Conservation (phyloP, 2,797 vertebrate species). For the Anguilla megastoma region DNA sequence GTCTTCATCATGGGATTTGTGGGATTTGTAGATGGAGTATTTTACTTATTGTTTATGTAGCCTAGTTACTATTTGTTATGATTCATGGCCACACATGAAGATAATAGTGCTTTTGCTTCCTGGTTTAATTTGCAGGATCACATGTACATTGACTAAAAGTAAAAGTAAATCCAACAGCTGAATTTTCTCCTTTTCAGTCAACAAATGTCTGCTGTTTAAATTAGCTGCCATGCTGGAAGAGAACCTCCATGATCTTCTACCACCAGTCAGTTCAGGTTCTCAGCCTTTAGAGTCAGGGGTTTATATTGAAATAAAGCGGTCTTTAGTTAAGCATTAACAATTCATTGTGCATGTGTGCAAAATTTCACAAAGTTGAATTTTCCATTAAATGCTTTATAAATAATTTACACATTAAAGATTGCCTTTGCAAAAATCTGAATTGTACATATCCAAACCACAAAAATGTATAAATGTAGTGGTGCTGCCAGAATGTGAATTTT, state of each 20-base stretch:
- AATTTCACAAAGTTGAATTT: not conserved
- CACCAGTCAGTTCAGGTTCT: not conserved
- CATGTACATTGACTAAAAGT: not conserved
- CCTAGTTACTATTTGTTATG: not conserved
- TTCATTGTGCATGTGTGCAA: not conserved
- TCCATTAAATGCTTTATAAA: not conserved
- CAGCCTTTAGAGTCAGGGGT: not conserved
- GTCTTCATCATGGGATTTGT: constrained; percentile 10
- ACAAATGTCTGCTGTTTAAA: not conserved
- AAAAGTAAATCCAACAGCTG: not conserved
- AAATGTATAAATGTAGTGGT: not conserved
- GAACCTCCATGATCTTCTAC: not conserved
- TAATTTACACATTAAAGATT: not conserved
- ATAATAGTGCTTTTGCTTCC: not conserved
- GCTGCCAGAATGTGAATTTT: not conserved
- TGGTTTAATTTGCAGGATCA: not conserved
- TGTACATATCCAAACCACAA: not conserved
- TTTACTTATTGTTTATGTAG: constrained; percentile 14
- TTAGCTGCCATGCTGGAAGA: not conserved
- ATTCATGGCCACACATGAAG: constrained; percentile 13
- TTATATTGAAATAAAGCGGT: not conserved
- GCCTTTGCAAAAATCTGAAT: not conserved
- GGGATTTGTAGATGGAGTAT: not conserved
- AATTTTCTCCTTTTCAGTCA: not conserved
- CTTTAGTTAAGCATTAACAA: not conserved